Conservation (phyloP, 1,140 invertebrate species). For the Goniozus legneri region DNA sequence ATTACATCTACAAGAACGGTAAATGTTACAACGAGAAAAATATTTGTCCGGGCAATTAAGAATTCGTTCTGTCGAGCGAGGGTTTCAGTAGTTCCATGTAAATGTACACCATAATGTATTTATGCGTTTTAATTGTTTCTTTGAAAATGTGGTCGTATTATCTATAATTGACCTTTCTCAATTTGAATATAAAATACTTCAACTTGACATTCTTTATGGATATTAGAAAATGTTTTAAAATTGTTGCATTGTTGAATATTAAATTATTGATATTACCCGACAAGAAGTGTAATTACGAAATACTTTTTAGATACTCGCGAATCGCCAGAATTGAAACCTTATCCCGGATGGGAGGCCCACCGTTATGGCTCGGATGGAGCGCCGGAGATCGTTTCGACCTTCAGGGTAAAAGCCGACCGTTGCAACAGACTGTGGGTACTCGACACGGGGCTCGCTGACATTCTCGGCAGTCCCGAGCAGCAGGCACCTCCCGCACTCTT, state of each 20-base stretch:
- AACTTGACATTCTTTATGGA: too few species aligned
- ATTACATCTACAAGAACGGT: constrained; percentile 70
- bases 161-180: too few species aligned
- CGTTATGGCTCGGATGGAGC: constrained; percentile 46
- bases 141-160: too few species aligned
- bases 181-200: too few species aligned
- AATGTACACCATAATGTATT: too few species aligned
- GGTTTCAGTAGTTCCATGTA: too few species aligned
- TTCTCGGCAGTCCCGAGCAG: constrained; percentile 56
- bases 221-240: too few species aligned
- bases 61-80: too few species aligned
- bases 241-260: too few species aligned
- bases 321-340: constrained; percentile 68
- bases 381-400: constrained; percentile 71
- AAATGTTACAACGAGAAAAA: too few species aligned
- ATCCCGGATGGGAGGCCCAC: constrained; percentile 72
- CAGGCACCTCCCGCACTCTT: constrained; percentile 61
- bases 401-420: constrained; percentile 67
- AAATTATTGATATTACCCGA: background rate
- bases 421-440: constrained; percentile 74
- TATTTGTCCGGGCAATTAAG: too few species aligned
- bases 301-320: constrained; percentile 59
- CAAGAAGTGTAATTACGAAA: background rate
- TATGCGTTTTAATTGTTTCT: too few species aligned
- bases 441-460: constrained; percentile 67